Base-by-base conservation (phyloP, 2,113 vertebrate genomes). In the Nettapus auritus region DNA sequence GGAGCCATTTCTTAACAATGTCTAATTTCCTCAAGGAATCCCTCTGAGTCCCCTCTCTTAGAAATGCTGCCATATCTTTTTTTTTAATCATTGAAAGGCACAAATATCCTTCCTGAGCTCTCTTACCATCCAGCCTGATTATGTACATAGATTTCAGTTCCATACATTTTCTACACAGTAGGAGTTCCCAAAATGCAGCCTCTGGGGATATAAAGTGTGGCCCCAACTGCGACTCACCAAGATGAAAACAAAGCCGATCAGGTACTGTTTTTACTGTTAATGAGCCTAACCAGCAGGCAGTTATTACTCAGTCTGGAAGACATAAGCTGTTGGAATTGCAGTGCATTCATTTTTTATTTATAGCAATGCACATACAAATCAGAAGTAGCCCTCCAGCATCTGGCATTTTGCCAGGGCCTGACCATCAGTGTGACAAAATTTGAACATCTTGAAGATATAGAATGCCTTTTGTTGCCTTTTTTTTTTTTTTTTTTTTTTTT, bases 1-100 rank as follows among this genome's bases (percentile, higher is more conserved):
- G 95, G 96, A 97, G 94, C 95, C 96, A 96, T 95, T 97, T 96
- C 96, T 97, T 95, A 97, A 97, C 96, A 97, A 97, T 97, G 96
- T 96, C 95, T 97, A 97, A 97, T 97, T 97, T 97, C 96, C 96
- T 97, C 96, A 96, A 97, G 94, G 96, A 97, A 96, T 95, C 91
- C 97, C 96, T 96, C 94, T 86, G 96, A 97, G 96, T 97, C 93
- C 88, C 95, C 91, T 95, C 94, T 94, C 93, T 97, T 90, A 96
- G 97, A 97, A 96, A 96, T 73, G 86, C 95, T 92, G 93, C 96
- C 94, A 88, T 96, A 97, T 96, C 96, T 96, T 90, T 93, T 97
- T 95, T 94, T 95, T 95, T 95, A 97, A 97, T 97, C 96, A 96
- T 76, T 94, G 91, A 94, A 96, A 96, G 88, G 94, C 95, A 97